Conservation (phyloP, 2,888 invertebrate species). For the Aleiodes alternator region DNA sequence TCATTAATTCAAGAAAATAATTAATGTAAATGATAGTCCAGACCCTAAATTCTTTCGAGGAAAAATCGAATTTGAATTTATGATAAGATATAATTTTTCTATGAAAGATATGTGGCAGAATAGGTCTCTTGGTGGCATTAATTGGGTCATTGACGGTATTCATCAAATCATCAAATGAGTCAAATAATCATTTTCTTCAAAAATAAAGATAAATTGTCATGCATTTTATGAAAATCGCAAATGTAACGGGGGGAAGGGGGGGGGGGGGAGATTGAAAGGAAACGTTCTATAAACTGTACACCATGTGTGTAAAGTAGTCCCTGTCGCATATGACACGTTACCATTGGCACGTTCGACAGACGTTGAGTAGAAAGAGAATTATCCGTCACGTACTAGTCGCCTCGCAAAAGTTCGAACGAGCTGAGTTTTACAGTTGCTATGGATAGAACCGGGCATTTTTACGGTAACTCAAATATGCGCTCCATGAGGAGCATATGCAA, state of each 20-base stretch:
- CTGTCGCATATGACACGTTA: conserved; percentile 13
- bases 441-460: conserved; percentile 21
- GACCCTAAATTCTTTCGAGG: too few relatives aligned
- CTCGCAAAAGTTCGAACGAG: conserved; percentile 49
- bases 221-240: too few relatives aligned
- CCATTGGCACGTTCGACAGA: conserved; percentile 34
- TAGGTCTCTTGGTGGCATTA: too few relatives aligned
- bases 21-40: too few relatives aligned
- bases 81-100: too few relatives aligned
- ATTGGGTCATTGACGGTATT: too few relatives aligned
- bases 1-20: too few relatives aligned
- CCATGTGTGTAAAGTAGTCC: neutral
- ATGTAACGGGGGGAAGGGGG: neutral
- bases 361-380: conserved; percentile 43
- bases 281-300: conserved; percentile 3
- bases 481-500: conserved; percentile 27
- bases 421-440: conserved; percentile 44
- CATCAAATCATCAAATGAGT: too few relatives aligned
- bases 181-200: too few relatives aligned
- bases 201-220: too few relatives aligned
- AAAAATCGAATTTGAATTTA: too few relatives aligned
- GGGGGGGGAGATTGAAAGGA: neutral
- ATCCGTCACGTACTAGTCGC: conserved; percentile 47
- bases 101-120: too few relatives aligned
- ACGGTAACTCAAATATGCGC: conserved; percentile 40